Conservation (phyloP, 23 tunicate genomes). For the Styela clava region DNA sequence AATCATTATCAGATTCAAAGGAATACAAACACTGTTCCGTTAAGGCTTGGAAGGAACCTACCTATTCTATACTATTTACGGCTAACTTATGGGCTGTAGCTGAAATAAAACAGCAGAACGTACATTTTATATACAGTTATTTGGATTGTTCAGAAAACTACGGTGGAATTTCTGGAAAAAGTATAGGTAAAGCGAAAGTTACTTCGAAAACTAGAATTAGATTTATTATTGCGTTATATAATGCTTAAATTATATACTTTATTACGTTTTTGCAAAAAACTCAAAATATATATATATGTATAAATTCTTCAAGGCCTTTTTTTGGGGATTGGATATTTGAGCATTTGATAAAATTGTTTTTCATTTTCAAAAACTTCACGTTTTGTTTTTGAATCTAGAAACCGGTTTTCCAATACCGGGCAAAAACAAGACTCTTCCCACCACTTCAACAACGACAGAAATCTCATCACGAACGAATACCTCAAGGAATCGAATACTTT, state of each 20-base stretch:
- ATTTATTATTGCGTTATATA: too few species aligned
- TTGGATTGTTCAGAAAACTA: not conserved
- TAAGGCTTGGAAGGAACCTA: not conserved
- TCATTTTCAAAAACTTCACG: too few species aligned
- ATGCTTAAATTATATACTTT: too few species aligned
- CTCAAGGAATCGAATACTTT: not conserved
- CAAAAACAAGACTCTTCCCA: not conserved
- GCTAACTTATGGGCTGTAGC: not conserved
- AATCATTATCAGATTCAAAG: not conserved
- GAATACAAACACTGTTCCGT: not conserved
- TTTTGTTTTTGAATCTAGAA: too few species aligned
- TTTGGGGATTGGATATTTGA: too few species aligned
- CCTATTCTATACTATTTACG: not conserved
- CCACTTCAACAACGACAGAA: not conserved
- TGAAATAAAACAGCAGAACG: not conserved
- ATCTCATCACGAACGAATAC: not conserved
- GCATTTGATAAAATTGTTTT: too few species aligned
- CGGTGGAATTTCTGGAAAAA: not conserved
- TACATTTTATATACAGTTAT: not conserved
- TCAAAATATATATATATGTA: too few species aligned
- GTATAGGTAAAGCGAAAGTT: not conserved
- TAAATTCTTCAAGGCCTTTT: too few species aligned
- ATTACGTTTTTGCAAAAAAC: too few species aligned
- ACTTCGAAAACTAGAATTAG: too few species aligned
- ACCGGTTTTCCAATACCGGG: not conserved